These are phyloP conservation scores for Nymphalis urticae DNA, from an alignment of 2,888 invertebrate species.

Conservation along the genomic window DNA sequence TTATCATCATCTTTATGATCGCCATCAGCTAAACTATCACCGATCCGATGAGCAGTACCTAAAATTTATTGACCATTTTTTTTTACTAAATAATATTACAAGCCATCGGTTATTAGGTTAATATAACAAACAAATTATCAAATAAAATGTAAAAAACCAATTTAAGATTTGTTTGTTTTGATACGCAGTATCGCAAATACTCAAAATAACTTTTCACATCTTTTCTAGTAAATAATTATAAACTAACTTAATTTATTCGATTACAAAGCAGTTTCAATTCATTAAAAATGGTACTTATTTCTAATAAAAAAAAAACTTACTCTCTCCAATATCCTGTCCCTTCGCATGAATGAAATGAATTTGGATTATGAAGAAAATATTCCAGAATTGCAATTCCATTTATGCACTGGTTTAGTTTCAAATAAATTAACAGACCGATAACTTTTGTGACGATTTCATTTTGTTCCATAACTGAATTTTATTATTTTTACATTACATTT, in stretches of 20 bases:
- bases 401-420: slow-evolving; percentile 57
- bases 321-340: slow-evolving; percentile 57
- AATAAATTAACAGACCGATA: slow-evolving; percentile 57
- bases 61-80: slow-evolving; percentile 41
- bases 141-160: no score
- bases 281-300: slow-evolving; percentile 4
- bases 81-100: no score
- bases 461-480: slow-evolving; percentile 69
- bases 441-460: slow-evolving; percentile 53
- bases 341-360: slow-evolving; percentile 54
- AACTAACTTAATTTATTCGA: no score
- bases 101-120: no score
- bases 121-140: no score
- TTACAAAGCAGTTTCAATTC: no score
- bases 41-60: slow-evolving; percentile 52
- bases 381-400: slow-evolving; percentile 77
- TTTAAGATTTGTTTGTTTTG: no score
- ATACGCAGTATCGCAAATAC: no score
- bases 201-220: neutral
- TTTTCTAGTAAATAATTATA: neutral
- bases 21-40: slow-evolving; percentile 48
- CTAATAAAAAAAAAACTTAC: slow-evolving; percentile 60
- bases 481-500: slow-evolving; percentile 36
- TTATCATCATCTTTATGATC: slow-evolving; percentile 48
- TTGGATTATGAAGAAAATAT: slow-evolving; percentile 58